Percentiles rank a stretch among this genome's conserved stretches.
These are phyloP conservation scores for Etheostoma nigrum DNA, from an alignment of 2,797 vertebrate species.

Conservation along the genomic window DNA sequence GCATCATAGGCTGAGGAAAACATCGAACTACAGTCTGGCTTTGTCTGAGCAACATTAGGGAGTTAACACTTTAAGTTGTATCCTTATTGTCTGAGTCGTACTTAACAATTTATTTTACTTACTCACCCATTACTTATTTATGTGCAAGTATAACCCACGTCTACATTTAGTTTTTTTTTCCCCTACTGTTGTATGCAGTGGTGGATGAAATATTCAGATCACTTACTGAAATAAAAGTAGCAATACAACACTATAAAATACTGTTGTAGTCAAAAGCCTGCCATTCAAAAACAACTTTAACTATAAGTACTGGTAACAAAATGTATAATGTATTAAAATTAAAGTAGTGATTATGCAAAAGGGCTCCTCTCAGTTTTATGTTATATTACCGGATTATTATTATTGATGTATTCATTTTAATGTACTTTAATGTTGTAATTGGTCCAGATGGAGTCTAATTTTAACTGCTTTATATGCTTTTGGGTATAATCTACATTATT, in stretches of 20 bases:
- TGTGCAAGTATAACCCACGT: neutral
- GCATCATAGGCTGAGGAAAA: neutral
- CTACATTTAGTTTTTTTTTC: neutral
- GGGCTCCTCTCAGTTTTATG: neutral
- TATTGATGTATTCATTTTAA: neutral
- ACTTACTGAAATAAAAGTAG: neutral
- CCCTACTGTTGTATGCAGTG: too few relatives aligned
- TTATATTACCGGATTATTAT: neutral
- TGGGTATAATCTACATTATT: neutral
- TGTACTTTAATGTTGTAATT: neutral
- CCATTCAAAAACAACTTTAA: neutral
- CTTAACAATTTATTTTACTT: neutral
- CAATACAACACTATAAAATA: neutral
- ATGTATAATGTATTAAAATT: neutral
- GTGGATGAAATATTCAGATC: neutral
- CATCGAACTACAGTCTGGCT: neutral
- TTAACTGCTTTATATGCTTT: neutral
- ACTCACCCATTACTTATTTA: neutral
- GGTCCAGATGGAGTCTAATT: neutral
- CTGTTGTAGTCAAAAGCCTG: neutral
- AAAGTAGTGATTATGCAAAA: neutral
- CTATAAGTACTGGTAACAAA: neutral
- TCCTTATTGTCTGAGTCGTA: neutral
- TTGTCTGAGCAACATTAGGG: conserved; percentile 3
- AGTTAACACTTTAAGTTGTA: neutral